Percentiles rank a stretch among this genome's conserved stretches.
These are phyloP conservation scores for Hippocampus mohnikei DNA, from an alignment of 2,113 vertebrate genomes.

Conservation along the genomic window DNA sequence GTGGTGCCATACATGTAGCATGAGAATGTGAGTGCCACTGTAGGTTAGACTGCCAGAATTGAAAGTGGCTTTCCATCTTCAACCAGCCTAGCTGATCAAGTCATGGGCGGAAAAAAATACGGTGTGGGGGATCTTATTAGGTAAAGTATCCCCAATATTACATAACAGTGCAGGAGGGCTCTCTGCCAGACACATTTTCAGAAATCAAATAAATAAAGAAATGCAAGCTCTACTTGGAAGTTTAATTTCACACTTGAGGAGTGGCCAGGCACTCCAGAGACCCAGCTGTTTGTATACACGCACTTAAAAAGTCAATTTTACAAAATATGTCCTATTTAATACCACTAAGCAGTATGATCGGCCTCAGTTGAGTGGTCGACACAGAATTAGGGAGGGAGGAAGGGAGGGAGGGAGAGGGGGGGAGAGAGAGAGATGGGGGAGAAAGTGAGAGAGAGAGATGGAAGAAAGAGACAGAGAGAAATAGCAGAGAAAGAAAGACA, in stretches of 20 bases:
- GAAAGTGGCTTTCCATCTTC: neutral
- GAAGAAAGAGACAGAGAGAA: no score
- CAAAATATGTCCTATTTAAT: neutral
- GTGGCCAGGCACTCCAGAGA: neutral
- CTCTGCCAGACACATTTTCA: no score
- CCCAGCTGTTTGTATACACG: neutral
- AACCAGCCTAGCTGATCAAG: neutral
- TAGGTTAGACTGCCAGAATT: neutral
- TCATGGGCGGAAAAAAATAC: neutral
- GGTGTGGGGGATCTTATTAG: no score
- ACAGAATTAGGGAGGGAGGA: constrained; percentile 51
- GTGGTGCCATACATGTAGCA: no score
- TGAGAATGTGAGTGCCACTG: neutral
- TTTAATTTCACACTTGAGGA: neutral
- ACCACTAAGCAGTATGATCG: neutral
- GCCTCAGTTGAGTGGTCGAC: neutral
- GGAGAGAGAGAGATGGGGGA: constrained; percentile 24
- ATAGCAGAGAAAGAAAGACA: no score
- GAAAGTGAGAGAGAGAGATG: no score
- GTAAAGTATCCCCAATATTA: neutral
- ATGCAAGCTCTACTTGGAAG: neutral
- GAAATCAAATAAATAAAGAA: no score
- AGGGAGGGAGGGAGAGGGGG: neutral
- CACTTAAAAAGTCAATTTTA: neutral
- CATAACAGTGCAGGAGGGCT: neutral